Conservation (phyloP, 2,888 invertebrate genomes). For the Myopa tessellatipennis region DNA sequence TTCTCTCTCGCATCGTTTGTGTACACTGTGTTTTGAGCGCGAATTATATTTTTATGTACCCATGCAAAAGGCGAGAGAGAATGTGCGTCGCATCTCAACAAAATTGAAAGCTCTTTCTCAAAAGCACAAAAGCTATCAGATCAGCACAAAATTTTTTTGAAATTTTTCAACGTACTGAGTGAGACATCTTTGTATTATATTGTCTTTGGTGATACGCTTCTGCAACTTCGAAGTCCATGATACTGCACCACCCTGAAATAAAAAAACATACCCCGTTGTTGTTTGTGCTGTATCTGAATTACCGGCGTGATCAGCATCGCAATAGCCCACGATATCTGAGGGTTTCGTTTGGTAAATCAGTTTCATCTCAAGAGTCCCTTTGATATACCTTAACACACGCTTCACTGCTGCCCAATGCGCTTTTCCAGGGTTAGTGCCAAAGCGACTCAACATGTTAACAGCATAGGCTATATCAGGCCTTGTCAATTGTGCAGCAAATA, state of each 20-base stretch:
- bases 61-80: too few species aligned
- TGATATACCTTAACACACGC: background rate
- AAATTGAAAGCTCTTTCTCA: too few species aligned
- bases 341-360: background rate
- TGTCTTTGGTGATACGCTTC: too few species aligned
- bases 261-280: conserved; percentile 11
- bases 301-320: conserved; percentile 40
- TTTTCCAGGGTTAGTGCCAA: background rate
- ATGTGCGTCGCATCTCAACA: too few species aligned
- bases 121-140: too few species aligned
- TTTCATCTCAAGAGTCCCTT: background rate
- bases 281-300: conserved; percentile 28
- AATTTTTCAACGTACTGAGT: too few species aligned
- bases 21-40: too few species aligned
- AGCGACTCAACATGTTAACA: background rate
- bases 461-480: background rate
- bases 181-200: too few species aligned
- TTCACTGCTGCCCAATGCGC: background rate
- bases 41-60: too few species aligned
- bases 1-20: too few species aligned
- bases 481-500: conserved; percentile 44
- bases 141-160: too few species aligned
- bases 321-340: conserved; percentile 29
- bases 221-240: conserved; percentile 38
- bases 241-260: conserved; percentile 33